Evolutionary conservation across 2,888 invertebrate genomes (phyloP).

Genomic region (Carabus problematicus): DNA sequence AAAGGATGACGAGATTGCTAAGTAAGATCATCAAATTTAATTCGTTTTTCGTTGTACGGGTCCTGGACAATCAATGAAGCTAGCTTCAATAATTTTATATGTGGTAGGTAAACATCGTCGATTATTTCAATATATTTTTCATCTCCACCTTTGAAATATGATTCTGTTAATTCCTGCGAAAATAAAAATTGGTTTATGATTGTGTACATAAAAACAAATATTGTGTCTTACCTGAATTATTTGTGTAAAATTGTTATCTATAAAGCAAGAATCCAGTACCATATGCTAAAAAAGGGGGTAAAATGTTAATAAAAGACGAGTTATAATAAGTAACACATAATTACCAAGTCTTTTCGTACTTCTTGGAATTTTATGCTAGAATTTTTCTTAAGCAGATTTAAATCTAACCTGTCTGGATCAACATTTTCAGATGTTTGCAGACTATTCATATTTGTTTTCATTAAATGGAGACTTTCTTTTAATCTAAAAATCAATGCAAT

Average conservation of each 20-base stretch:
- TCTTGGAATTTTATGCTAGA: conserved; percentile 3
- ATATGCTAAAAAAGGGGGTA: conserved; percentile 14
- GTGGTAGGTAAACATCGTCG: not conserved
- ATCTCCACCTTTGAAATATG: conserved; percentile 31
- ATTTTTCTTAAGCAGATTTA: conserved; percentile 20
- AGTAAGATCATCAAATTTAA: conserved; percentile 30
- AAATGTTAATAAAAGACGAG: not conserved
- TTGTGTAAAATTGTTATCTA: not conserved
- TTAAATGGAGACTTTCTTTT: conserved; percentile 11
- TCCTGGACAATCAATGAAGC: conserved; percentile 13
- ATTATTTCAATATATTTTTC: conserved; percentile 25
- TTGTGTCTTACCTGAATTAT: conserved; percentile 21
- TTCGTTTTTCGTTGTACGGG: conserved; percentile 20
- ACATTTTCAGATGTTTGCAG: conserved; percentile 3
- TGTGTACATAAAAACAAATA: not conserved
- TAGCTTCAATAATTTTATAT: conserved; percentile 12
- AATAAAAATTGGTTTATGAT: not conserved
- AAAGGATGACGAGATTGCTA: not conserved
- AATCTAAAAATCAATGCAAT: conserved; percentile 12
- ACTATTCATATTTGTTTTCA: conserved; percentile 8
- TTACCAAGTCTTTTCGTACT: conserved; percentile 13
- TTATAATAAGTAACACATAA: not conserved
- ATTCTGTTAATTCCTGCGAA: conserved; percentile 15
- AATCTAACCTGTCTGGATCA: conserved; percentile 18
- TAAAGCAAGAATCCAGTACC: conserved; percentile 10